phyloP scores from a whole-genome alignment of 37 sponge, comb jelly and placozoan species.

The Eunapius fragilis region DNA sequence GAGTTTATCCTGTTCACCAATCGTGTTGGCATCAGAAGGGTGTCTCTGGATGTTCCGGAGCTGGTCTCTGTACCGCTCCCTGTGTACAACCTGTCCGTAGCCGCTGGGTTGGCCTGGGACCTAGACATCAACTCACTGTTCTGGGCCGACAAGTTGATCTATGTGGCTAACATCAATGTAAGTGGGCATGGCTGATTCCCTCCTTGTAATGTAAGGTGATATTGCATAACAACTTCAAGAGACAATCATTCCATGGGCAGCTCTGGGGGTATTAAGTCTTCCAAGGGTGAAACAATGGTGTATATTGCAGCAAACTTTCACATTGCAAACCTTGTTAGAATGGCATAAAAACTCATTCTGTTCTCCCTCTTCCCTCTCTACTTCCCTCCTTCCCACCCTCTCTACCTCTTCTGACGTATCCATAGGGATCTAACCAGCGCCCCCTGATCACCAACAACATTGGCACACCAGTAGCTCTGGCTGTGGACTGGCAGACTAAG shows the following conservation, averaged over 20 bases:
- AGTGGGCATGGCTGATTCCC: not conserved
- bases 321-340: no score
- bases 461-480: slow-evolving; percentile 49
- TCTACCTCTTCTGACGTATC: not conserved
- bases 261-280: no score
- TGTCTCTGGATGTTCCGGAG: slow-evolving; percentile 56
- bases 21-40: slow-evolving; percentile 25
- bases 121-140: slow-evolving; percentile 19
- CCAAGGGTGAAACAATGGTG: no score
- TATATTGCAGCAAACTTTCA: no score
- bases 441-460: slow-evolving; percentile 28
- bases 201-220: no score
- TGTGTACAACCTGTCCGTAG: slow-evolving; percentile 22
- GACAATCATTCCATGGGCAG: no score
- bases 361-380: no score
- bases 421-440: slow-evolving; percentile 53
- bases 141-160: slow-evolving; percentile 66
- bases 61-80: slow-evolving; percentile 44
- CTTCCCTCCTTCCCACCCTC: not conserved
- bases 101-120: slow-evolving; percentile 50
- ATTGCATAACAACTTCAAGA: no score
- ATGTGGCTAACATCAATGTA: slow-evolving; percentile 27
- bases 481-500: slow-evolving; percentile 69
- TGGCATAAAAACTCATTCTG: no score
- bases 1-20: slow-evolving; percentile 35